phyloP scores from a whole-genome alignment of 2,113 vertebrate species.

The Paradoxurus hermaphroditus region DNA sequence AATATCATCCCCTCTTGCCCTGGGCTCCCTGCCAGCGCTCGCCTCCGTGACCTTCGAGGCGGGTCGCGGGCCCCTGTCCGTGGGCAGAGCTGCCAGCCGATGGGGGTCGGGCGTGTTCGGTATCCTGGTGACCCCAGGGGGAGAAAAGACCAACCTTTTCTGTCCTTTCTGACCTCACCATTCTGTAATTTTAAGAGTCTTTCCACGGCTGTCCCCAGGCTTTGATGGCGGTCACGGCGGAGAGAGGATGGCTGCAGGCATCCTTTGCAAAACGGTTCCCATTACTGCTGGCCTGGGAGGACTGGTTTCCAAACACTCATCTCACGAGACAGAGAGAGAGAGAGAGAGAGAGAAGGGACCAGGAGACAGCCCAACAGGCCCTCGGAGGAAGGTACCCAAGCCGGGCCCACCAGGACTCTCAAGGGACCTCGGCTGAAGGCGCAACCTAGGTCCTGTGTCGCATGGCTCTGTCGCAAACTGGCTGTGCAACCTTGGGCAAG shows the following conservation, averaged over 20 bases:
- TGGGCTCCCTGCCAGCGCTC: neutral
- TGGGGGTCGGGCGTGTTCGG: neutral
- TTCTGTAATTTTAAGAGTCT: neutral
- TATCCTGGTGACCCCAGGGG: rapidly evolving
- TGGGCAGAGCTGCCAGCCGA: neutral
- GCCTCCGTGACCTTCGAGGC: too few relatives aligned
- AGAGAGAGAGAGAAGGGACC: neutral
- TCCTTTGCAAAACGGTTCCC: neutral
- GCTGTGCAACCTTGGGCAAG: neutral
- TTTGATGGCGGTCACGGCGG: neutral
- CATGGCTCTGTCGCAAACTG: neutral
- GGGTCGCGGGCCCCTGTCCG: neutral
- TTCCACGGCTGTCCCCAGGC: neutral
- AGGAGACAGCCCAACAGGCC: neutral
- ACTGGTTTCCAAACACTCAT: neutral
- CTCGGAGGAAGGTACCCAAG: neutral
- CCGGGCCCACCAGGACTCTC: too few relatives aligned
- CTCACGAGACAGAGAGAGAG: neutral
- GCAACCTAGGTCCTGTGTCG: neutral
- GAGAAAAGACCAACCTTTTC: neutral
- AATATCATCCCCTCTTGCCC: neutral
- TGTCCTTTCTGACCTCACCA: neutral
- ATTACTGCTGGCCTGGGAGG: neutral
- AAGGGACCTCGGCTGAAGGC: too few relatives aligned
- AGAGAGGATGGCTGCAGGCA: too few relatives aligned